Percentiles rank a stretch among this genome's conserved stretches.
These are phyloP conservation scores for Apeira syringaria DNA, from an alignment of 2,888 invertebrate genomes.

Conservation along the genomic window DNA sequence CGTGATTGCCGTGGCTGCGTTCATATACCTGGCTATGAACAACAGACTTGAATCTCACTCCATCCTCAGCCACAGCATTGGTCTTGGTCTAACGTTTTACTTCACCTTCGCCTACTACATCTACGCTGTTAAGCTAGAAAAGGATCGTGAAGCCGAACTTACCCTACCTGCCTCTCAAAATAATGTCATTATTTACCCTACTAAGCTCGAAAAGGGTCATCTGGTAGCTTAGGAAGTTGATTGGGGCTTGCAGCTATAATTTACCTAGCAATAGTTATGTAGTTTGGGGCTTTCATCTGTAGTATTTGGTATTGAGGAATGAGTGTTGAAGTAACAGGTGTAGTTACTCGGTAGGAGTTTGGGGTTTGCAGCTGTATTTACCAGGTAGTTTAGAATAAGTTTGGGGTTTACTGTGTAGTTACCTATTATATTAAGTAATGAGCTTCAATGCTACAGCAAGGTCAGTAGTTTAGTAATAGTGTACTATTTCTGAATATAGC, in stretches of 20 bases:
- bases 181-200: slow-evolving; percentile 38
- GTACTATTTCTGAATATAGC: too few relatives aligned
- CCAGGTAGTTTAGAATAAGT: slow-evolving; percentile 11
- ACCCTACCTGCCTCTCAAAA: slow-evolving; percentile 15
- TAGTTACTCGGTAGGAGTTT: too few relatives aligned
- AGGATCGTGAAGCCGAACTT: slow-evolving; percentile 20
- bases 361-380: too few relatives aligned
- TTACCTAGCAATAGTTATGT: too few relatives aligned
- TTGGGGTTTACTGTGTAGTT: too few relatives aligned
- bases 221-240: slow-evolving; percentile 25
- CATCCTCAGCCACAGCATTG: slow-evolving; percentile 35
- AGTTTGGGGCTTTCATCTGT: too few relatives aligned
- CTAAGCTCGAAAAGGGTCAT: slow-evolving; percentile 38
- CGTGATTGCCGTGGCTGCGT: slow-evolving; percentile 35
- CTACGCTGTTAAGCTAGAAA: slow-evolving; percentile 42
- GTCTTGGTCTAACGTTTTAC: slow-evolving; percentile 45
- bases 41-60: slow-evolving; percentile 16
- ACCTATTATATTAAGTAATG: too few relatives aligned
- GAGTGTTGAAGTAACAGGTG: too few relatives aligned
- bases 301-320: too few relatives aligned
- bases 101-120: slow-evolving; percentile 50
- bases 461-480: too few relatives aligned
- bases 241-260: background rate
- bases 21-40: slow-evolving; percentile 38
- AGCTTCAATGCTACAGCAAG: too few relatives aligned